A percentile compares a stretch with the other conserved stretches of the same genome.
Evolutionary conservation across 2,113 vertebrate genomes (phyloP).

Genomic region (Pseudopodoces humilis): DNA sequence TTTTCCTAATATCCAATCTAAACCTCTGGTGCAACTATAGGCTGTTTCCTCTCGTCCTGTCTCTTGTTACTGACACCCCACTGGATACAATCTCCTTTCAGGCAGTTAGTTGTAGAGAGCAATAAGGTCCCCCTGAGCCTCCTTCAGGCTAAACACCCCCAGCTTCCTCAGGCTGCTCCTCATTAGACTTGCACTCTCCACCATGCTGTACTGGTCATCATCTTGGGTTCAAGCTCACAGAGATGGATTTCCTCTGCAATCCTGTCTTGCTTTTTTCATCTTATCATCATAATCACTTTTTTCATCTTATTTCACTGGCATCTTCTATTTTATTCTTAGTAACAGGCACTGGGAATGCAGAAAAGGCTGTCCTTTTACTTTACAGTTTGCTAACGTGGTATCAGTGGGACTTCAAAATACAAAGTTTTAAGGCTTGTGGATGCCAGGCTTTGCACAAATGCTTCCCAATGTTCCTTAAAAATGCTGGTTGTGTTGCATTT

Average conservation of each 20-base stretch:
- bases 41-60: not conserved
- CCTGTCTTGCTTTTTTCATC: not conserved
- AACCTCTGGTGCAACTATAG: not conserved
- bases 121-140: not conserved
- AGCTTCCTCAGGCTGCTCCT: not conserved
- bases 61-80: not conserved
- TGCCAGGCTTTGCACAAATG: not conserved
- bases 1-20: not conserved
- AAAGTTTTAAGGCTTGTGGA: not conserved
- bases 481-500: fast-evolving
- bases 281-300: not conserved
- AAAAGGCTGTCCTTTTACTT: not conserved
- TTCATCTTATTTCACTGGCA: not conserved
- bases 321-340: not conserved
- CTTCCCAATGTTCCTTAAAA: not conserved
- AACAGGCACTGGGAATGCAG: not conserved
- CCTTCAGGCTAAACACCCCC: not conserved
- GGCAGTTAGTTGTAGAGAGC: not conserved
- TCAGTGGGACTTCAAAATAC: not conserved
- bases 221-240: not conserved
- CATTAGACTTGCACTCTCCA: not conserved
- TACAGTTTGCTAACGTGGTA: fast-evolving
- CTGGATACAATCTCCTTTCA: not conserved
- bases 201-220: not conserved
- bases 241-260: not conserved